Evolutionary conservation across 2,113 vertebrate genomes (phyloP), one percentile per base, ranked within the genome.

Genomic region (Ahaetulla prasina): DNA sequence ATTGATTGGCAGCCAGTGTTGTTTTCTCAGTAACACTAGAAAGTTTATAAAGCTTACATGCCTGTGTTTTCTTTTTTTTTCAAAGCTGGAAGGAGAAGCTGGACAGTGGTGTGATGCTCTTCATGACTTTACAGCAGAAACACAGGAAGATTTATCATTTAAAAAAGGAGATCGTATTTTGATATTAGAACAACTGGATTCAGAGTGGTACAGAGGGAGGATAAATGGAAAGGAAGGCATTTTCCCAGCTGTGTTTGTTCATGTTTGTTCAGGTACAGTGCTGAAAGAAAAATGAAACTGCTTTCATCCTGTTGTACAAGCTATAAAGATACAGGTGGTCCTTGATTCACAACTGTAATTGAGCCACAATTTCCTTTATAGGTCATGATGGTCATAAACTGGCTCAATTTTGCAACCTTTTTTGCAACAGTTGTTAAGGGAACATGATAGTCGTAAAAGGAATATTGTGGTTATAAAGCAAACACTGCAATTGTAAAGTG

Each of bases 221-320:
- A 95, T 99, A 90, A 97, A 97, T 0, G 98, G 97, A 93, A 98
- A 95, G 89, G 98, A 99, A 92, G 99, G 99, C 3, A 96, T 98
- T 93, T 99, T 99, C 95, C 99, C 99, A 0, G 96, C 95, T 0
- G 97, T 97, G 27, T 99, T 98, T 90, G 98, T 98, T 90, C 97
- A 97, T 89, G 94, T 90, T 93, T 96, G 93, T 88, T 74, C 98
- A 97, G 98, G 99, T 99, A 97, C 11, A 84, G 57, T 94, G 86
- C 43, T 57, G n/a, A 50, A 57, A 11, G 4, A 8, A 16, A 94
- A 60, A 60, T 94, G 10, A 1, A 91, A 47, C 25, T 80, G 93
- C 85, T 74, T 54, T 90, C 80, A 50, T 50, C 45, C 35, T 52
- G 11, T 80, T 88, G 3, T 80, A 80, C 35, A 3, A 1, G 8